Percentiles rank a stretch among this genome's conserved stretches.
Evolutionary conservation across 1,140 invertebrate genomes (phyloP).

Genomic region (Pygmarrhopalites habei): DNA sequence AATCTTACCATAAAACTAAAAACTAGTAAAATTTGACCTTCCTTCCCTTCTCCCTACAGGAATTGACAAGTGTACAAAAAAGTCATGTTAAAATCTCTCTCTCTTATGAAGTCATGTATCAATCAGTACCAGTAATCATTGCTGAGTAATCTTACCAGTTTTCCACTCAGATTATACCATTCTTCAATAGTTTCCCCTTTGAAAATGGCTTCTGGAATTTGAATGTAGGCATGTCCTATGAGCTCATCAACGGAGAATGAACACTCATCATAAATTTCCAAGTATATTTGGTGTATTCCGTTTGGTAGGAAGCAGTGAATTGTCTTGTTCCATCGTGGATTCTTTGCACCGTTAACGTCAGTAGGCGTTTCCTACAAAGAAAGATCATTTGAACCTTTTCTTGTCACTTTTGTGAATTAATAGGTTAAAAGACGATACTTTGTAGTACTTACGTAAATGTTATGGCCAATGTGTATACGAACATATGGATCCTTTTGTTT

Average conservation of each 20-base stretch:
- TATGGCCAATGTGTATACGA: no score
- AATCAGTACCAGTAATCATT: constrained; percentile 46
- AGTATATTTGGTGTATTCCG: constrained; percentile 76
- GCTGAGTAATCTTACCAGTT: no score
- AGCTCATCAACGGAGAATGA: constrained; percentile 92
- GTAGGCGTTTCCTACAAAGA: constrained; percentile 92
- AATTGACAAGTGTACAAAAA: no score
- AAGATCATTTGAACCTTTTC: no score
- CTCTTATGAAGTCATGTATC: neutral
- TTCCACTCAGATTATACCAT: constrained; percentile 84
- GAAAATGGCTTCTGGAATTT: constrained; percentile 73
- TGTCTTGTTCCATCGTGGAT: constrained; percentile 89
- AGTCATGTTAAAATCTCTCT: neutral
- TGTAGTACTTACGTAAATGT: neutral
- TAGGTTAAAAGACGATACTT: neutral
- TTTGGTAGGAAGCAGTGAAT: constrained; percentile 78
- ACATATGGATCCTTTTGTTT: no score
- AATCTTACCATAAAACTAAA: constrained; percentile 56
- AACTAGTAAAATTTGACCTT: constrained; percentile 66
- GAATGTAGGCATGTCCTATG: constrained; percentile 83
- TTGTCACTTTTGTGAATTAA: no score
- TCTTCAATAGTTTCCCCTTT: constrained; percentile 84
- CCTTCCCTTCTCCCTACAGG: constrained; percentile 80
- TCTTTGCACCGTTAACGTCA: constrained; percentile 88
- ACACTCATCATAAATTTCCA: constrained; percentile 96